Base-by-base conservation (phyloP, 2,797 vertebrate genomes). In the Intellagama lesueurii region DNA sequence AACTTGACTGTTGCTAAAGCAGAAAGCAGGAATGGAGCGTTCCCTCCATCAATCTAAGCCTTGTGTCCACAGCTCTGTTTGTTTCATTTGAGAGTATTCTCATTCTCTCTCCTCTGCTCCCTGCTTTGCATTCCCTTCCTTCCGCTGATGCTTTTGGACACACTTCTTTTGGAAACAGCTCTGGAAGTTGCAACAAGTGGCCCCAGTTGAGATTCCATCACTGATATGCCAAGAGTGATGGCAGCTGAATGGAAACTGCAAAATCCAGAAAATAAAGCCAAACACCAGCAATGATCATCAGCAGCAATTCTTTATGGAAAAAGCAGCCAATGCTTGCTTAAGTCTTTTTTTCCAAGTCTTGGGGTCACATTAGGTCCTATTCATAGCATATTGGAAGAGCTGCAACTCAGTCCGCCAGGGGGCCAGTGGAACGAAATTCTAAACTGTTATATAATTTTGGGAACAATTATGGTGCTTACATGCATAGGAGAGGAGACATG, bases 171-270 rank as follows among this genome's bases (percentile, higher is more conserved):
- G 87, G 87, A 95, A 96, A 94, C 90, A 92, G 90, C 94, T 93
- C 88, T 94, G 89, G 72, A 94, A 5, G 79, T 83, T 91, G 90
- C 85, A 95, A 94, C n/a, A 93, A 94, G 92, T 88, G 85, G 6
- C 93, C 91, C 93, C 94, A 94, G 92, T 93, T 90, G 90, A 95
- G 92, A 95, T 96, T 95, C 90, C 88, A 90, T 87, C 88, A 92
- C 94, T 94, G 92, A 95, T 94, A 95, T 94, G 94, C 94, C 92
- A 94, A 92, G 88, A 93, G 92, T 92, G 90, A 32, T 96, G 95
- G 92, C 94, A 95, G 92, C 87, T 93, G 90, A 87, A 56, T 88
- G 92, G 91, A 78, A 88, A 94, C 89, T 81, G 8, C 81, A 84
- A 92, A 91, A 68, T 90, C 35, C 81, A 91, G 92, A 88, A 93